Base-by-base conservation (phyloP, 2,888 invertebrate genomes). In the Acholoe squamosa region DNA sequence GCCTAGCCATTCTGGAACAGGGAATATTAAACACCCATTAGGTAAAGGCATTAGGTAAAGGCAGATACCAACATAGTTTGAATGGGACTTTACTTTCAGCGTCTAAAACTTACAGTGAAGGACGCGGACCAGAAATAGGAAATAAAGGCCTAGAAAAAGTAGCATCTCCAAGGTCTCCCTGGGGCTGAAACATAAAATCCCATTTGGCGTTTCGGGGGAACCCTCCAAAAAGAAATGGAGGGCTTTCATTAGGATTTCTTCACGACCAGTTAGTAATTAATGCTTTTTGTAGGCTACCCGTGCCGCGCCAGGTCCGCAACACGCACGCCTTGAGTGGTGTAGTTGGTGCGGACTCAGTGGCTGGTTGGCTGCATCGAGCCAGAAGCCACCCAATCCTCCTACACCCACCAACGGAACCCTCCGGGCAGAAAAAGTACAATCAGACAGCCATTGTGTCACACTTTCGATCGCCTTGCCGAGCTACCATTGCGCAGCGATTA, bases 241-340 rank as follows among this genome's bases (percentile, higher is more conserved):
- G 71, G 71, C 71, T 71, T 71, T 71, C 71, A 71, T 71, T 71
- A 71, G 25, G 28, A 25, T 71, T 71, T 71, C 71, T 71, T 71
- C 71, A 28, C 71, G 28, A 28, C 19, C 25, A 28, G 28, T 28
- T 71, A 71, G 71, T 71, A 71, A 71, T 71, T 71, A 71, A 28
- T 28, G 31, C 28, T 71, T 71, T 71, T 71, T 71, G 25, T 16
- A 28, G 31, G 25, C 25, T 25, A 28, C 31, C 71, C 71, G 19
- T 28, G 71, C 14, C 14, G 71, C 14, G 71, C 1, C 19, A 25
- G 71, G 71, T 71, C 31, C 3, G 71, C 3, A 5, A 5, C 71
- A 71, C 71, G 31, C 71, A 28, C 71, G 25, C 71, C 28, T 28
- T 28, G 25, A 71, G 31, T 28, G 25, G 25, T 71, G 71, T 1